Percentiles rank a stretch among this genome's conserved stretches.
phyloP scores from a whole-genome alignment of 2,113 vertebrate genomes.

The Lota lota region DNA sequence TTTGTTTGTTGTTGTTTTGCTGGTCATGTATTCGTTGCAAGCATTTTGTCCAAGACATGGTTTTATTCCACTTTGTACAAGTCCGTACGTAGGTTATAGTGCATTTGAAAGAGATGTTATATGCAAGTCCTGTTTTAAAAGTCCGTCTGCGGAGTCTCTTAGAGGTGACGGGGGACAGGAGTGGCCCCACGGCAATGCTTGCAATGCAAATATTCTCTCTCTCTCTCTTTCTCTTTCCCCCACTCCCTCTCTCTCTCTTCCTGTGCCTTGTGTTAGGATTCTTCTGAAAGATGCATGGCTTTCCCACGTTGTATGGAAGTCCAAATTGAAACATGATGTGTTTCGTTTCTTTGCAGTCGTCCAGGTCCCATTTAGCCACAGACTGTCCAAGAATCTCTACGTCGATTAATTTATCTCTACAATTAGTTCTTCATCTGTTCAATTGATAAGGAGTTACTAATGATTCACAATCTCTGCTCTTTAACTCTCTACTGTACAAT shows the following conservation, averaged over 20 bases:
- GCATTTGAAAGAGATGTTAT: conserved; percentile 31
- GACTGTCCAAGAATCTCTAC: conserved; percentile 24
- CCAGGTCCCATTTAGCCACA: conserved; percentile 33
- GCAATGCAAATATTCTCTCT: conserved; percentile 68
- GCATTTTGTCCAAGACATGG: conserved; percentile 42
- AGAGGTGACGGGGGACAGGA: conserved; percentile 46
- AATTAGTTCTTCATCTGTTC: no score
- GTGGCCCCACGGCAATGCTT: conserved; percentile 60
- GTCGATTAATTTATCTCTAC: neutral
- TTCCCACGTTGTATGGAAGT: conserved; percentile 49
- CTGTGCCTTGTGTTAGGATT: conserved; percentile 76
- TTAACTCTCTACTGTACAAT: no score
- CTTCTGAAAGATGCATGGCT: conserved; percentile 74
- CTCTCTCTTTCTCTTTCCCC: conserved; percentile 51
- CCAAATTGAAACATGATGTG: conserved; percentile 39
- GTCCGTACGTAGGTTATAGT: conserved; percentile 59
- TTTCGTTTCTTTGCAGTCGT: conserved; percentile 24
- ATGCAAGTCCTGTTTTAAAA: conserved; percentile 56
- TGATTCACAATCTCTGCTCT: no score
- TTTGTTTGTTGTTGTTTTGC: conserved; percentile 45
- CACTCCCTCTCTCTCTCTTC: conserved; percentile 61
- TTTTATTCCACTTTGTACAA: conserved; percentile 57
- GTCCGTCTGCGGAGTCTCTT: conserved; percentile 44
- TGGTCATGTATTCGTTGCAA: conserved; percentile 42
- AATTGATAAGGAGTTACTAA: no score